Percentiles rank a stretch among this genome's conserved stretches.
These are phyloP conservation scores for Calycopis cecrops DNA, from an alignment of 1,140 invertebrate genomes.

Conservation along the genomic window DNA sequence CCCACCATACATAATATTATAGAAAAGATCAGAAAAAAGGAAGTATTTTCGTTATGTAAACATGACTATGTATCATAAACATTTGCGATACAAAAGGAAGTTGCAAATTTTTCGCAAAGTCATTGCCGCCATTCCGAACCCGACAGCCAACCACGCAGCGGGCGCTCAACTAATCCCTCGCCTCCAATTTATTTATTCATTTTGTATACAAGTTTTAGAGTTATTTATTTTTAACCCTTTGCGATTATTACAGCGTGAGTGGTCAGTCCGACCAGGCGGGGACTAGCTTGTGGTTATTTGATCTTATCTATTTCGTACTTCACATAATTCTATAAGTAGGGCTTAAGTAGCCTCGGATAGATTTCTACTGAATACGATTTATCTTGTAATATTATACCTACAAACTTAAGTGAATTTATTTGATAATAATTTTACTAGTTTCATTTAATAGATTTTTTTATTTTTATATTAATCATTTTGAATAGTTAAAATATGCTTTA, in stretches of 20 bases:
- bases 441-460: too few species aligned
- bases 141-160: slow-evolving; percentile 40
- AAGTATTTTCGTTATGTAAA: too few species aligned
- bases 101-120: slow-evolving; percentile 47
- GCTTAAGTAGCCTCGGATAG: background rate
- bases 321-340: background rate
- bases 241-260: slow-evolving; percentile 21
- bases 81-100: slow-evolving; percentile 10
- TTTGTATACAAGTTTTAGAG: slow-evolving; percentile 42
- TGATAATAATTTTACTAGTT: too few species aligned
- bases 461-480: too few species aligned
- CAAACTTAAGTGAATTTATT: too few species aligned
- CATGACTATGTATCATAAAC: background rate
- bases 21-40: too few species aligned
- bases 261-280: slow-evolving; percentile 15
- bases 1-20: too few species aligned
- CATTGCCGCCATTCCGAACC: slow-evolving; percentile 48
- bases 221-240: slow-evolving; percentile 39
- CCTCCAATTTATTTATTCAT: slow-evolving; percentile 48
- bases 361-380: too few species aligned
- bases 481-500: too few species aligned
- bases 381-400: too few species aligned
- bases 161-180: slow-evolving; percentile 47
- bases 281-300: slow-evolving; percentile 4
- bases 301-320: slow-evolving; percentile 6